Evolutionary conservation across 2,797 vertebrate species (phyloP).

Genomic region (Rhyacichthys aspro): DNA sequence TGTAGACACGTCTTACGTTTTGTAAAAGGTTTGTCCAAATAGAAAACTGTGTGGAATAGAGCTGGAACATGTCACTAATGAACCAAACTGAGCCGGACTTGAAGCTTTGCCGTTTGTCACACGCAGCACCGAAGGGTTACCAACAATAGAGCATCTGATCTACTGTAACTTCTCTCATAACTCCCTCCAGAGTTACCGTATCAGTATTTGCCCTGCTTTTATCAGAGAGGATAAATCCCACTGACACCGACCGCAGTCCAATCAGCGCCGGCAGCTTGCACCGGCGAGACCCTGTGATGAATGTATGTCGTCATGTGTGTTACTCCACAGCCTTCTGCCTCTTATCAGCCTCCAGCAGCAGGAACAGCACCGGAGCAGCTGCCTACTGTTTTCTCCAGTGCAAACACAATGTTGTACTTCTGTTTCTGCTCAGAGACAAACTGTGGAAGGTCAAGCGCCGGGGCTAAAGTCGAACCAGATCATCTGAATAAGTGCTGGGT

Average conservation of each 20-base stretch:
- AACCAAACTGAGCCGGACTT: background rate
- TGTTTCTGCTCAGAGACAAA: too few relatives aligned
- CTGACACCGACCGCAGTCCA: slow-evolving; percentile 1
- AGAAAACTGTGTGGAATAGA: too few relatives aligned
- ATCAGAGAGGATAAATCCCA: slow-evolving; percentile 4
- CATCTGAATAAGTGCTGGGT: too few relatives aligned
- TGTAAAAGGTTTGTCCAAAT: too few relatives aligned
- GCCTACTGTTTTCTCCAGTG: slow-evolving; percentile 1
- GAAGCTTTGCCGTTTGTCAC: too few relatives aligned
- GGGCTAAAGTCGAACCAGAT: too few relatives aligned
- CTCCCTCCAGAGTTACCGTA: background rate
- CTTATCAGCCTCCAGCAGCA: slow-evolving; percentile 44
- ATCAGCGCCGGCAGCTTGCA: slow-evolving; percentile 19
- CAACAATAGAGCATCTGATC: background rate
- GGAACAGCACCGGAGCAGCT: slow-evolving; percentile 24
- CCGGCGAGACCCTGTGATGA: slow-evolving; percentile 26
- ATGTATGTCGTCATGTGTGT: slow-evolving; percentile 20
- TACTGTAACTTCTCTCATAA: background rate
- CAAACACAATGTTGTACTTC: slow-evolving; percentile 13
- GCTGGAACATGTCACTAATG: background rate
- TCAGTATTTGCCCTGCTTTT: background rate
- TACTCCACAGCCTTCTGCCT: slow-evolving; percentile 3
- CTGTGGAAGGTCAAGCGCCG: too few relatives aligned
- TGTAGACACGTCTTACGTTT: too few relatives aligned
- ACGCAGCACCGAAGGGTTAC: too few relatives aligned